Evolutionary conservation across 64 coral and sea anemone species (phyloP), one percentile per base, ranked within the genome.

Genomic region (Platygyra sinensis): DNA sequence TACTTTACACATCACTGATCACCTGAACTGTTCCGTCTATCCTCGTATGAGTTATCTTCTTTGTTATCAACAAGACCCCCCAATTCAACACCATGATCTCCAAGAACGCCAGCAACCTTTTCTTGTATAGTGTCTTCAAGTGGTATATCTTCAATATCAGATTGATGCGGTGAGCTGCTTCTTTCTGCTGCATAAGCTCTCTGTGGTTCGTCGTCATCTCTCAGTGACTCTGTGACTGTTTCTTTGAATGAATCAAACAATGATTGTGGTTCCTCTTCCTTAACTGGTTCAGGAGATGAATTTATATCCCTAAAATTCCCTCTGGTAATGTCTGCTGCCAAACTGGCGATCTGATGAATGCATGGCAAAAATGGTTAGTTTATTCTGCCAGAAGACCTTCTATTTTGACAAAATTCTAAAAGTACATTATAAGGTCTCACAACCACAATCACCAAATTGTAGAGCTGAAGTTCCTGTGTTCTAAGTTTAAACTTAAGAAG

Each of bases 121-220:
- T 82, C 30, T 39, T 39, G 18, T 22, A 84, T 69, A 50, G 20
- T 49, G 25, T 72, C 81, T 1, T 67, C 36, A 16, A 84, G 1
- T 2, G 81, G 63, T 22, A 63, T 51, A 5, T 84, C 81, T 69
- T 84, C 62, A 17, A 39, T 49, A 0, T 67, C 62, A 32, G 38
- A 36, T 69, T 84, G 62, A 69, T 84, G 62, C 16, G 13, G 22
- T 11, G 63, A 69, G 63, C 71, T 38, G 20, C 22, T 64, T 63
- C 60, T 39, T 33, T 52, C 10, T 17, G 19, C 36, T 8, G 5
- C 81, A 52, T 69, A 69, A 51, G 32, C 4, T 39, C 61, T 24
- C 81, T 67, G n/a, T 27, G 62, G 81, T 52, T 84, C 62, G 13
- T 84, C 38, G 38, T 39, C 81, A 69, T 50, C 61, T 22, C 38